Base-by-base conservation (phyloP, 2,797 vertebrate species). In the Pipistrellus nathusii region DNA sequence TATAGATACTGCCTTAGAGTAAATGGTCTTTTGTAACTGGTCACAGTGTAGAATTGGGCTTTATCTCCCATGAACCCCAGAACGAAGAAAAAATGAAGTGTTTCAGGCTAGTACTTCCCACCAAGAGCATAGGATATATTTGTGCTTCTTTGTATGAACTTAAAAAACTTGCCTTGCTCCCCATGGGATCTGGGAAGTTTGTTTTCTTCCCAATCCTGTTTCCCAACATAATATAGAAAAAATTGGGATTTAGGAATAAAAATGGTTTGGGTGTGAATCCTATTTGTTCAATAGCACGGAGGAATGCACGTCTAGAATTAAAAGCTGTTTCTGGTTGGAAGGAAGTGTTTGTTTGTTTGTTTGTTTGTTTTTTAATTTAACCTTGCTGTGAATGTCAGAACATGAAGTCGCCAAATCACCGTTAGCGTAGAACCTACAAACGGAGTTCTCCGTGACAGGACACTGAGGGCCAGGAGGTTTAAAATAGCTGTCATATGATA, bases 401-500 rank as follows among this genome's bases (percentile, higher is more conserved):
- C 75, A 75, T 12, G 44, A 85, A 96, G 87, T 96, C 32, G 5
- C 97, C 96, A 92, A 95, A 94, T 97, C 95, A 78, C 72, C 90
- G 27, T 85, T 88, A 93, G 94, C 94, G 96, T 95, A 95, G 96
- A 97, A 96, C 68, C 85, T 96, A 93, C 84, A 91, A 85, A 69
- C 88, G 92, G 72, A 98, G 98, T 98, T 98, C 98, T 97, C 96
- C 81, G 97, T 97, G 96, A 97, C 95, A 96, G 93, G 98, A 98
- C 97, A 97, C 97, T 41, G 96, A 97, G 97, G 98, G 95, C 98
- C 97, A 90, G 75, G 97, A 93, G 80, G 97, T 98, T 98, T 98
- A 98, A 98, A 98, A 98, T 98, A 99, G 98, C 97, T 97, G 97
- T 98, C 97, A 98, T 98, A 92, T n/a, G 96, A 98, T 97, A 94